These are phyloP conservation scores for Capricornis sumatraensis DNA, from an alignment of 2,113 vertebrate genomes.

Conservation along the genomic window DNA sequence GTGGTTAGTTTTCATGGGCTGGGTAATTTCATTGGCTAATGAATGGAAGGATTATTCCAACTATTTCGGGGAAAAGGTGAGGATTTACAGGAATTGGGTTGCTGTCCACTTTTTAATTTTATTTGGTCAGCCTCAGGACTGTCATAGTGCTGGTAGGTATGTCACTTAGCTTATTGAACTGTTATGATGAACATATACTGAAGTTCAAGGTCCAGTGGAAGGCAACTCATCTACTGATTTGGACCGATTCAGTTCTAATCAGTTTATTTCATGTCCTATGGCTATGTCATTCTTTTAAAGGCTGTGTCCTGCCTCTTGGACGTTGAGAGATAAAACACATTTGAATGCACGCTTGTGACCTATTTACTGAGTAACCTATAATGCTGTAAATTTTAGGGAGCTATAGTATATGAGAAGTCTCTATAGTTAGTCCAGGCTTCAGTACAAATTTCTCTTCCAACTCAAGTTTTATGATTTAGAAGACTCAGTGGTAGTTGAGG, in stretches of 20 bases:
- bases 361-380: neutral
- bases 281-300: neutral
- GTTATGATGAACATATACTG: neutral
- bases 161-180: neutral
- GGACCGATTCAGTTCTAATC: neutral
- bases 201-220: neutral
- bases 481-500: neutral
- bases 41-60: neutral
- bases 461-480: neutral
- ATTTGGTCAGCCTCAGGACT: neutral
- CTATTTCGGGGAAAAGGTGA: neutral
- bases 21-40: fast-evolving
- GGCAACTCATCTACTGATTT: neutral
- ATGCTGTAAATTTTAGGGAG: neutral
- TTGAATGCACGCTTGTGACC: neutral
- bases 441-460: neutral
- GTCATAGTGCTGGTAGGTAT: neutral
- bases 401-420: neutral
- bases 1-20: neutral
- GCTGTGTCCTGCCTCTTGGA: neutral
- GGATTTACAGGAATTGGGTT: neutral
- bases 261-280: neutral
- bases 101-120: neutral
- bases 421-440: neutral
- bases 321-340: neutral